phyloP scores from a whole-genome alignment of 2,113 vertebrate genomes.

The Salvelinus sp. region DNA sequence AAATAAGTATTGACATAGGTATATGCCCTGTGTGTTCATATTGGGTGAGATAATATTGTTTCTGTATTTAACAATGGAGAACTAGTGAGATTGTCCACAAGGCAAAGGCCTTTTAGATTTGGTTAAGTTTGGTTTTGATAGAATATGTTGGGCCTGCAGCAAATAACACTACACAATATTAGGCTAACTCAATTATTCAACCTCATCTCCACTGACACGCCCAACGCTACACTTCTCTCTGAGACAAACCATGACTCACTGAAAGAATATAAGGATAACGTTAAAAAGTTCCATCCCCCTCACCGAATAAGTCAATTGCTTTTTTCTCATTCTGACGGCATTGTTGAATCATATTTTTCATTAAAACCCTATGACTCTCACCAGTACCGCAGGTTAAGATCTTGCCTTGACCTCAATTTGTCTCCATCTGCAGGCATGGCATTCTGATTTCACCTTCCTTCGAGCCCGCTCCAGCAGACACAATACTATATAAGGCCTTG shows the following conservation, averaged over 20 bases:
- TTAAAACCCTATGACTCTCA: not conserved
- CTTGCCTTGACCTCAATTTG: not conserved
- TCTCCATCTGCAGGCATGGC: constrained; percentile 16
- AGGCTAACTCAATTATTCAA: too few relatives aligned
- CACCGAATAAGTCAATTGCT: not conserved
- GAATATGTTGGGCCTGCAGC: too few relatives aligned
- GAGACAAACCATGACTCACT: too few relatives aligned
- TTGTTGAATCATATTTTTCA: not conserved
- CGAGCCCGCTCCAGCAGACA: constrained; percentile 29
- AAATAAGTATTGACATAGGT: too few relatives aligned
- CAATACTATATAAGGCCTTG: constrained; percentile 64
- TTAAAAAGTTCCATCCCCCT: not conserved
- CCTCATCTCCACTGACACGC: too few relatives aligned
- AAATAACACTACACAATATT: too few relatives aligned
- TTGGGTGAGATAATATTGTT: not conserved
- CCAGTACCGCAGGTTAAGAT: not conserved
- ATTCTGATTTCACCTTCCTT: constrained; percentile 32
- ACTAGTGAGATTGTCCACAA: too few relatives aligned
- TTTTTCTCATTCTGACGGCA: not conserved
- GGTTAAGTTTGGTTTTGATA: too few relatives aligned
- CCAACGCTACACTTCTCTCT: too few relatives aligned
- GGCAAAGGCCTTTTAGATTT: too few relatives aligned
- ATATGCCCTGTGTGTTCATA: not conserved
- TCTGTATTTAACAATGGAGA: too few relatives aligned
- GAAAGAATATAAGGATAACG: too few relatives aligned